Evolutionary conservation across 2,888 invertebrate genomes (phyloP), one percentile per base, ranked within the genome.

Genomic region (Yponomeuta cagnagella): DNA sequence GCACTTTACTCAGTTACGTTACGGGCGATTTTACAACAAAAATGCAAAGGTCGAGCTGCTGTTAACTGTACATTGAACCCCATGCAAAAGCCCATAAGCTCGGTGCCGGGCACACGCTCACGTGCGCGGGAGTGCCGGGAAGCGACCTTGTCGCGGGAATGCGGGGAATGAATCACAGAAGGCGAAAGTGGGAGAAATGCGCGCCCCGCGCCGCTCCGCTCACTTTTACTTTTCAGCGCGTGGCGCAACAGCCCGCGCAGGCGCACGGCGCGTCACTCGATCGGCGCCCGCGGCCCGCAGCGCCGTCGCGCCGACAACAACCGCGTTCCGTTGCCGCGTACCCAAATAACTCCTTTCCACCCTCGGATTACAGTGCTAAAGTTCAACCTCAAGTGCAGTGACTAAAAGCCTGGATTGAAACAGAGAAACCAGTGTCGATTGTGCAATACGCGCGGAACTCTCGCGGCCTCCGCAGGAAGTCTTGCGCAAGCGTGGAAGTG

Each of bases 151-250:
- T 83, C 82, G 83, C 75, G 74, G 72, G 48, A 64, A 48, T 64
- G 72, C 67, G 68, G 68, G 78, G 81, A 83, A 78, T 85, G 90
- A 90, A 89, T 90, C 90, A 90, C 89, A 76, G 82, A 86, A 75
- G 86, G 90, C 88, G 92, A 91, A 91, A 92, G 91, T 92, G 91
- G 92, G 90, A 92, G 91, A 92, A 91, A 92, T 89, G 91, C 84
- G 82, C 76, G 77, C 89, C 85, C 88, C 86, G 87, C 87, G 87
- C 86, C 70, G 70, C 88, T 43, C 43, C 87, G 82, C 86, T 90
- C 86, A 92, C 90, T 90, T 92, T 92, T 91, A 92, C 91, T 92
- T 91, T 91, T 90, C 83, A 87, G 85, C 52, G 52, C 86, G 88
- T 90, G 91, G 88, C 91, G 91, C 90, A 92, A 90, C 87, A 86